Conservation (phyloP, 1,140 invertebrate species). For the Diachasma alloeum region DNA sequence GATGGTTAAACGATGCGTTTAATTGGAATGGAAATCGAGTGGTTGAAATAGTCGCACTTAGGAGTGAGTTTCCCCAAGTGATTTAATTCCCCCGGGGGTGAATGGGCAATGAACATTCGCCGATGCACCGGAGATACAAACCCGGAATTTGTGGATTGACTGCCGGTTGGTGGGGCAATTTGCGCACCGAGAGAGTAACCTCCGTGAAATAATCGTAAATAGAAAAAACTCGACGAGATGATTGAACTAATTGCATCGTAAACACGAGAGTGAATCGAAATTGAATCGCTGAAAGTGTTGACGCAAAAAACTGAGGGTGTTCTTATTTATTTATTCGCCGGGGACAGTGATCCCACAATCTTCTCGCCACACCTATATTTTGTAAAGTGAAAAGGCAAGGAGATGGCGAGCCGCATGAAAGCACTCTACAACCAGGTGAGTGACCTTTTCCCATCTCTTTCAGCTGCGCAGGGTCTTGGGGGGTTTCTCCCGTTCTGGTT, state of each 20-base stretch:
- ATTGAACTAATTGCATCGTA: not conserved
- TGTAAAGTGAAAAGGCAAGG: not conserved
- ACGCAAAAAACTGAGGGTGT: not conserved
- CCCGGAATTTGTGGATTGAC: not conserved
- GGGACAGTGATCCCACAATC: too few relatives aligned
- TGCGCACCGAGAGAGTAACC: not conserved
- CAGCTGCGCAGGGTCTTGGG: not conserved
- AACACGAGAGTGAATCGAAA: too few relatives aligned
- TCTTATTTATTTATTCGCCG: not conserved
- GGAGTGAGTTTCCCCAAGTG: not conserved
- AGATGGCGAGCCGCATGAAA: constrained; percentile 58
- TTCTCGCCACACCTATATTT: too few relatives aligned
- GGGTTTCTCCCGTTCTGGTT: not conserved
- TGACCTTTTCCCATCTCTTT: not conserved
- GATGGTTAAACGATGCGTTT: not conserved
- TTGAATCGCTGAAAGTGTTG: not conserved
- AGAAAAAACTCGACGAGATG: too few relatives aligned
- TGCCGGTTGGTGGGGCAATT: not conserved
- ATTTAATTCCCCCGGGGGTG: not conserved
- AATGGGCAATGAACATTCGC: constrained; percentile 2
- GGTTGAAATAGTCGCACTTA: constrained; percentile 1
- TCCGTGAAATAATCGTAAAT: too few relatives aligned
- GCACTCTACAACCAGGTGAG: constrained; percentile 54
- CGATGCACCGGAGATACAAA: not conserved
- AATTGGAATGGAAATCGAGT: constrained; percentile 1